Percentiles rank a stretch among this genome's conserved stretches.
phyloP scores from a whole-genome alignment of 2,797 vertebrate genomes.

The Nyctibius grandis region DNA sequence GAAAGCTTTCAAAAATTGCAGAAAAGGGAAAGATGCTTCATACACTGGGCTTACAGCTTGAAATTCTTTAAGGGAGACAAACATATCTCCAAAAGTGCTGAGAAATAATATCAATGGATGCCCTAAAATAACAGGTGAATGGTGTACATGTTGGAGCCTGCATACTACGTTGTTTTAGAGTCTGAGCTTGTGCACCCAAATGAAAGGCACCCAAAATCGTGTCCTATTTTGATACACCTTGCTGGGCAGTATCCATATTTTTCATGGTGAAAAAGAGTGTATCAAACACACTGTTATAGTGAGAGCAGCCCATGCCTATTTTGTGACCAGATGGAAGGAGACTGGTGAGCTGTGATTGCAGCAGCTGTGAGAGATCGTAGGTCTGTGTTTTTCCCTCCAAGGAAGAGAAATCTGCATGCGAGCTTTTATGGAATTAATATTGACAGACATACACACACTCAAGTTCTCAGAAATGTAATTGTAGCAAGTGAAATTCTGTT shows the following conservation, averaged over 20 bases:
- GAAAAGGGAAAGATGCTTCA: background rate
- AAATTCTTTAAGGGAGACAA: background rate
- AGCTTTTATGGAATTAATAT: background rate
- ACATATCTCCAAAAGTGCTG: background rate
- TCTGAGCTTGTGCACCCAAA: background rate
- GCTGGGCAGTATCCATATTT: background rate
- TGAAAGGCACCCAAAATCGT: background rate
- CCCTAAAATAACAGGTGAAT: background rate
- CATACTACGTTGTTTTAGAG: background rate
- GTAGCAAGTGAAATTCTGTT: background rate
- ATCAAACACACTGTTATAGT: background rate
- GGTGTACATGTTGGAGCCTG: background rate
- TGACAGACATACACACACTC: background rate
- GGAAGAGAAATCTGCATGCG: background rate
- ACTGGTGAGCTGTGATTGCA: background rate
- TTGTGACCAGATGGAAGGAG: background rate
- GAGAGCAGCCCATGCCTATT: background rate
- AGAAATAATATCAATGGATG: background rate
- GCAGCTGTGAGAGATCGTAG: background rate
- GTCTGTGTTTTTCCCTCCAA: background rate
- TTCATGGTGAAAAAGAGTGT: background rate
- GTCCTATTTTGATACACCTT: background rate
- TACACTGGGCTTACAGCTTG: background rate
- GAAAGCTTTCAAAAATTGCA: background rate
- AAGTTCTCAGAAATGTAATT: background rate